Evolutionary conservation across 1,140 invertebrate genomes (phyloP).

Genomic region (Drosophila cardini): DNA sequence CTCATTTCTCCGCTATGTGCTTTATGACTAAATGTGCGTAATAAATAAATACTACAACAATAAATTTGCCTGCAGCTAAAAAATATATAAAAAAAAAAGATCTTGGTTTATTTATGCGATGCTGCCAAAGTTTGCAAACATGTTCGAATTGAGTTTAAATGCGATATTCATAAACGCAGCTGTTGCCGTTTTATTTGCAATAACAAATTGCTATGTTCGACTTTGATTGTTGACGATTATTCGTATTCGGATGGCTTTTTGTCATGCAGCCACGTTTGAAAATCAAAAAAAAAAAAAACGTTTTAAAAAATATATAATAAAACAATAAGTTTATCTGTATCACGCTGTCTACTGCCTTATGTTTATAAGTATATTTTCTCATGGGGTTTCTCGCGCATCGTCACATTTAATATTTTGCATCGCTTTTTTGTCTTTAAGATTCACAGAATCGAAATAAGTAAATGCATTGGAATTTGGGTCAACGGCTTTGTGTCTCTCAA

Average conservation of each 20-base stretch:
- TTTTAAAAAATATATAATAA: too few species aligned
- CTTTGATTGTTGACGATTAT: slow-evolving; percentile 70
- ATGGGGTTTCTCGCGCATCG: slow-evolving; percentile 24
- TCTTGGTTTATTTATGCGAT: slow-evolving; percentile 67
- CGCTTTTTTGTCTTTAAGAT: slow-evolving; percentile 48
- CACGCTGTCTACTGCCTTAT: slow-evolving; percentile 19
- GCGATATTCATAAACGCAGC: slow-evolving; percentile 65
- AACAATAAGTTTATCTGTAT: slow-evolving; percentile 19
- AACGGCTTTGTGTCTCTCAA: slow-evolving; percentile 47
- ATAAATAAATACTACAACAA: slow-evolving; percentile 70
- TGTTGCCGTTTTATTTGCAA: slow-evolving; percentile 65
- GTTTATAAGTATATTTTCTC: slow-evolving; percentile 5
- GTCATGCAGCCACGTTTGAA: slow-evolving; percentile 56
- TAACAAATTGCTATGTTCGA: slow-evolving; percentile 60
- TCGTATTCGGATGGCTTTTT: slow-evolving; percentile 68
- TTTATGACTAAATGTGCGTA: slow-evolving; percentile 78
- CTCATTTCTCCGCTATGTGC: slow-evolving; percentile 38
- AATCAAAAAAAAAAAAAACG: slow-evolving; percentile 15
- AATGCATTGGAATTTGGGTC: slow-evolving; percentile 67
- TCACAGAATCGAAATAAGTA: slow-evolving; percentile 39
- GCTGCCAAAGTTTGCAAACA: slow-evolving; percentile 68
- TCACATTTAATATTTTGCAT: slow-evolving; percentile 14
- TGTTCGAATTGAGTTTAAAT: slow-evolving; percentile 59
- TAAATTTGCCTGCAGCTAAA: slow-evolving; percentile 67
- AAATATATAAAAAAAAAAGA: slow-evolving; percentile 38